These are phyloP conservation scores for Orestias chungarensis DNA, from an alignment of 2,797 vertebrate species.

Conservation along the genomic window DNA sequence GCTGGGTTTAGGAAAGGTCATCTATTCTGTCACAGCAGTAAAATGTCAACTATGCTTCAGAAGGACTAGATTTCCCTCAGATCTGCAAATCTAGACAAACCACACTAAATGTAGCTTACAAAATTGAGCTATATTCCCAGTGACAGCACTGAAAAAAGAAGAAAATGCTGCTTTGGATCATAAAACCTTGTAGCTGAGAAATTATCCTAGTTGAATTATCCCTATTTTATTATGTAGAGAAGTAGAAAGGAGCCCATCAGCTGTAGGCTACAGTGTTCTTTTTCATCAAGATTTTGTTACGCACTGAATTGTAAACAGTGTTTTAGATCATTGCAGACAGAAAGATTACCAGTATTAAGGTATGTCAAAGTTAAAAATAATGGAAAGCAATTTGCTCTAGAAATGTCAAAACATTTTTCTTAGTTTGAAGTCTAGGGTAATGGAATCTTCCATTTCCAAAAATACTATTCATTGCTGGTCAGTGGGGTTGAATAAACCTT, in stretches of 20 bases:
- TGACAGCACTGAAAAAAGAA: background rate
- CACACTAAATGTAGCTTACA: no score
- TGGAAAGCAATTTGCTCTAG: no score
- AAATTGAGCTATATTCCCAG: background rate
- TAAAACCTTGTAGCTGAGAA: background rate
- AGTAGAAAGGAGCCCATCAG: background rate
- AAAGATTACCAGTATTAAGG: no score
- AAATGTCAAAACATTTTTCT: no score
- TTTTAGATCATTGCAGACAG: background rate
- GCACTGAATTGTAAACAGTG: background rate
- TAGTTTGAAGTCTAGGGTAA: no score
- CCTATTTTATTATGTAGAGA: background rate
- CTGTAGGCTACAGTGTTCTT: background rate
- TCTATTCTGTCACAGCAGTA: conserved; percentile 1
- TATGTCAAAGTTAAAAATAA: no score
- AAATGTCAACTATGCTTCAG: background rate
- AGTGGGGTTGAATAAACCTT: no score
- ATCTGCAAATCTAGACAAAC: conserved; percentile 9
- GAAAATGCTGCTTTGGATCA: background rate
- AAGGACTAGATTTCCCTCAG: background rate
- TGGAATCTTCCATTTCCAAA: no score
- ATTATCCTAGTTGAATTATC: background rate
- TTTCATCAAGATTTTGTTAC: background rate
- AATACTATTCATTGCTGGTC: no score
- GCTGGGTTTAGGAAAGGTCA: background rate